A percentile compares a stretch with the other conserved stretches of the same genome.
These are phyloP conservation scores for Ailurus styani DNA, from an alignment of 2,113 vertebrate genomes.

Conservation along the genomic window DNA sequence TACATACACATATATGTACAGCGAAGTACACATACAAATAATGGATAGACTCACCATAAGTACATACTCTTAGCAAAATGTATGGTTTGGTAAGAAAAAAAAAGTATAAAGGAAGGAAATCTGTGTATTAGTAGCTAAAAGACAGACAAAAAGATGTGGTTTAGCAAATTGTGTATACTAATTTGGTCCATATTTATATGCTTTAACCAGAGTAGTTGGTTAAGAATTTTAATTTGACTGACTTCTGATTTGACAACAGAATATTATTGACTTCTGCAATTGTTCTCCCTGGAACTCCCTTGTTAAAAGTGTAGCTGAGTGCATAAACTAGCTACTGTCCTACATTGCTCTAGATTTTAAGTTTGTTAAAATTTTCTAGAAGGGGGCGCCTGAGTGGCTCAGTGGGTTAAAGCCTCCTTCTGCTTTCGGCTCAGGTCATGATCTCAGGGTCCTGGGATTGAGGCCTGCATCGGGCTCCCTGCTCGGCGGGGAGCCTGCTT, in stretches of 20 bases:
- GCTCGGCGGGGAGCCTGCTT: no score
- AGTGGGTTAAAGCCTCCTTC: no score
- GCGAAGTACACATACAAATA: neutral
- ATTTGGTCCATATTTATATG: neutral
- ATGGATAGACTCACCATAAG: neutral
- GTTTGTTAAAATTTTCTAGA: slow-evolving; percentile 12
- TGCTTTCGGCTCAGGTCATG: no score
- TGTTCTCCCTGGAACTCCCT: neutral
- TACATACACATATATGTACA: neutral
- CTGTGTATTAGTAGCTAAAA: neutral
- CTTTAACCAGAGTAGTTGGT: neutral
- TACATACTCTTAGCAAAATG: neutral
- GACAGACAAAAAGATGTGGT: neutral
- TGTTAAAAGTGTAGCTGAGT: neutral
- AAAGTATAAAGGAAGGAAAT: neutral
- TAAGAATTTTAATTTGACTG: neutral
- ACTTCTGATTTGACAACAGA: neutral
- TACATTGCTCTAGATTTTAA: neutral
- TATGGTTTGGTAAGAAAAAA: neutral
- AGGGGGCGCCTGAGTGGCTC: no score
- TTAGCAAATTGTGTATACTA: neutral
- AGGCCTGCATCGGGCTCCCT: no score
- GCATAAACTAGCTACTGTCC: neutral
- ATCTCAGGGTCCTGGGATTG: no score
- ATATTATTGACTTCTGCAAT: neutral